Base-by-base conservation (phyloP, 2,113 vertebrate species). In the Buteo buteo region DNA sequence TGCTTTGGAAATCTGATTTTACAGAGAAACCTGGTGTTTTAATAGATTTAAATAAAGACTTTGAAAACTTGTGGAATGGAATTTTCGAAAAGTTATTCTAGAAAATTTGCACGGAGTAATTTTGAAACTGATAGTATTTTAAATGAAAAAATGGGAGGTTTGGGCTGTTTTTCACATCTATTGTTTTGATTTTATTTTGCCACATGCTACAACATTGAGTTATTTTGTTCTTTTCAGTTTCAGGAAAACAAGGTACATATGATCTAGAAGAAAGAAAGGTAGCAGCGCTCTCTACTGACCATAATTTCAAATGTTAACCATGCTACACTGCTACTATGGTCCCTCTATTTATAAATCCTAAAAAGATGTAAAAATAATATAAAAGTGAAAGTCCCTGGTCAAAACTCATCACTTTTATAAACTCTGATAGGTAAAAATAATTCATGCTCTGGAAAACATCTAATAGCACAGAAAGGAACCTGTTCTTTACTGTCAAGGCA, bases 261-360 rank as follows among this genome's bases (percentile, higher is more conserved):
- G n/a, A 6, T 45, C 16, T 32, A 11, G 6, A 28, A 24, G 32
- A 6, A 26, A 16, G 29, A 7, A n/a, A 31, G 58, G 45, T 8
- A 19, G 47, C 69, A 73, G 78, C 9, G 19, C 81, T 36, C 80
- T 79, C 79, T 73, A 0, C 78, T 67, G 88, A 42, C 59, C 59
- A 3, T 3, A 3, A 2, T 31, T 58, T 7, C 22, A 25, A 4
- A 4, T 1, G 28, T 38, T 11, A 3, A 3, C 50, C 6, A 0
- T 7, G 47, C n/a, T 9, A 1, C 10, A 0, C 26, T 32, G 28
- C 70, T 31, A 2, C 50, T 26, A 0, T 4, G 31, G 21, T 16
- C 25, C 3, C 34, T 26, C 38, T 22, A 15, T 44, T 45, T 69
- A 5, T 26, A 13, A 14, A 54, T 18, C 24, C 32, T 40, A 9